phyloP scores from a whole-genome alignment of 2,797 vertebrate species.

The Tamandua tetradactyla region DNA sequence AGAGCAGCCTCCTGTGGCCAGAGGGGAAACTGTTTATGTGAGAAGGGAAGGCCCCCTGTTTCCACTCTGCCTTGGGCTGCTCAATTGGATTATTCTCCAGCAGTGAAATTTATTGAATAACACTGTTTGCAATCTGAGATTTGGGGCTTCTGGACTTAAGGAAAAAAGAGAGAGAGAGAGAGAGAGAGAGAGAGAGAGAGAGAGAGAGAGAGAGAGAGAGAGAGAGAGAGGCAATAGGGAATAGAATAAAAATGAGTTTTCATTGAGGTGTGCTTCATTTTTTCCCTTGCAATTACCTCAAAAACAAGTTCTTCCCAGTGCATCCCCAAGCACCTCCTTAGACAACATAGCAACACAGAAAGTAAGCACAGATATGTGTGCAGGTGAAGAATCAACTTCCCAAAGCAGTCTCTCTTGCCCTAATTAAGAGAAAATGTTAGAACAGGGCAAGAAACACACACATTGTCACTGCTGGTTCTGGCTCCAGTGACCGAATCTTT shows the following conservation, averaged over 20 bases:
- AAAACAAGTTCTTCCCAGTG: neutral
- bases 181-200: too few relatives aligned
- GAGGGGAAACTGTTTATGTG: neutral
- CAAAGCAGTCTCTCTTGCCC: neutral
- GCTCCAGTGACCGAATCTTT: slow-evolving; percentile 49
- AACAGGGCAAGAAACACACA: neutral
- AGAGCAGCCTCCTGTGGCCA: neutral
- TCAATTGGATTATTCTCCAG: neutral
- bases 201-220: too few relatives aligned
- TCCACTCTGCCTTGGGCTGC: neutral
- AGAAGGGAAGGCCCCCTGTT: neutral
- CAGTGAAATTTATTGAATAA: neutral
- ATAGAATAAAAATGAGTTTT: slow-evolving; percentile 60
- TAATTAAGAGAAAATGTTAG: slow-evolving; percentile 70
- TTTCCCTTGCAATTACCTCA: slow-evolving; percentile 36
- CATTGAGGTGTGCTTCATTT: neutral
- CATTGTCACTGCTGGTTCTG: slow-evolving; percentile 31
- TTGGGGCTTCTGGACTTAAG: neutral
- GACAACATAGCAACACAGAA: neutral
- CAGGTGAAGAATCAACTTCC: slow-evolving; percentile 51
- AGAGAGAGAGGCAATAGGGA: neutral
- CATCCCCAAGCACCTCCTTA: slow-evolving; percentile 35
- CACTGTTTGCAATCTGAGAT: slow-evolving; percentile 14
- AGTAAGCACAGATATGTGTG: slow-evolving; percentile 4
- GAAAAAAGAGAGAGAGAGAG: neutral